Evolutionary conservation across 2,797 vertebrate genomes (phyloP), one percentile per base, ranked within the genome.

Genomic region (Poecile montanus): DNA sequence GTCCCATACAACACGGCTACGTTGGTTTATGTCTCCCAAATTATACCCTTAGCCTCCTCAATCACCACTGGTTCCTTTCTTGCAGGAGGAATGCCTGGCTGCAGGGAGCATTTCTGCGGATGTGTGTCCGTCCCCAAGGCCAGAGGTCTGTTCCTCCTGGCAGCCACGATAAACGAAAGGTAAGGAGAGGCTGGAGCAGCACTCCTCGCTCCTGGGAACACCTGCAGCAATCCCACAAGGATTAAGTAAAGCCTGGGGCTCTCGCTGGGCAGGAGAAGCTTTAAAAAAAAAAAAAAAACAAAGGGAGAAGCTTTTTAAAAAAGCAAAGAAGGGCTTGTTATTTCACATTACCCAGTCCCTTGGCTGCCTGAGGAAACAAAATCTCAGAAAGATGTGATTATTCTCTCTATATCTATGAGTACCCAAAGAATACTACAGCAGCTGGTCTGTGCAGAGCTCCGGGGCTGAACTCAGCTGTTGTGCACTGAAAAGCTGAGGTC

Each of bases 1-100:
- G 45, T 22, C 21, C 62, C 34, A 1, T 3, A 30, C 36, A 5
- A 40, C 21, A 0, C 1, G 5, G 8, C 29, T 15, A 1, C 11
- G 1, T 4, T 11, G 36, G 29, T 57, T 27, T 7, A 29, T 25
- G 65, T 45, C 34, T 58, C 47, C 53, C 2, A 6, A 65, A 32
- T 48, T 16, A 40, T 0, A 10, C 19, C 18, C 44, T 45, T 6
- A 18, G 36, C 11, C 48, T 60, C 51, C 54, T 70, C 63, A 14
- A 0, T 18, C 42, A 36, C 11, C 34, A 8, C 34, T 36, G 40
- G 18, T 42, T 44, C 20, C 32, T 17, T 32, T 67, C 26, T 12
- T 2, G 32, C 67, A 45, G 85, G 17, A 66, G 18, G 58, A 68
- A 58, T 9, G 40, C 34, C 23, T 9, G 18, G 40, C 45, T 38